Evolutionary conservation across 2,888 invertebrate species (phyloP).

Genomic region (Lamproptera curius): DNA sequence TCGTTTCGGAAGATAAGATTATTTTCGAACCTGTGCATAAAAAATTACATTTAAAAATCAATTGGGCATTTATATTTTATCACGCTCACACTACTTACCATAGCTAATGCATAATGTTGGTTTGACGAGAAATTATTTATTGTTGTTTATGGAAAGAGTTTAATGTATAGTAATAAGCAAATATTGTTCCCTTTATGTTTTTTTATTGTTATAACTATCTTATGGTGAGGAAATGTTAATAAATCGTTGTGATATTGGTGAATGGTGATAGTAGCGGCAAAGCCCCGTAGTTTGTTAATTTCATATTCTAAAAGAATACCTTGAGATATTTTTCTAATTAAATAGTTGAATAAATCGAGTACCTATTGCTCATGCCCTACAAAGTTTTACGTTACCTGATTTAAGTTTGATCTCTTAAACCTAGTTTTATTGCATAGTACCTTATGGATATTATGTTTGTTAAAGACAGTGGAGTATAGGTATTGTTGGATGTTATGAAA

Average conservation of each 20-base stretch:
- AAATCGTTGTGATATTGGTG: conserved; percentile 49
- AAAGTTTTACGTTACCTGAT: conserved; percentile 66
- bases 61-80: neutral
- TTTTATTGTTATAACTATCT: neutral
- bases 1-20: no score
- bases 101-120: neutral
- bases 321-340: conserved; percentile 31
- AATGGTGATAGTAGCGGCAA: conserved; percentile 53
- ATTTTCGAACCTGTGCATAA: no score
- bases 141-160: neutral
- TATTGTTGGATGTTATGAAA: conserved; percentile 46
- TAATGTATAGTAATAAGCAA: neutral
- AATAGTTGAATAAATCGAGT: conserved; percentile 27
- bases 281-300: conserved; percentile 32
- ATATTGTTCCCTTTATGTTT: conserved; percentile 1
- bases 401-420: conserved; percentile 69
- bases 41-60: neutral
- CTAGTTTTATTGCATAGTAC: conserved; percentile 54
- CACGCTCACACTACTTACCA: neutral
- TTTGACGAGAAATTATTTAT: neutral
- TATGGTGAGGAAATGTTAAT: neutral
- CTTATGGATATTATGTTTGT: conserved; percentile 49
- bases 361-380: conserved; percentile 32
- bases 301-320: conserved; percentile 35
- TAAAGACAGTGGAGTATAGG: conserved; percentile 34